Evolutionary conservation across 1,140 invertebrate species (phyloP).

Genomic region (Drosophila ercepeae): DNA sequence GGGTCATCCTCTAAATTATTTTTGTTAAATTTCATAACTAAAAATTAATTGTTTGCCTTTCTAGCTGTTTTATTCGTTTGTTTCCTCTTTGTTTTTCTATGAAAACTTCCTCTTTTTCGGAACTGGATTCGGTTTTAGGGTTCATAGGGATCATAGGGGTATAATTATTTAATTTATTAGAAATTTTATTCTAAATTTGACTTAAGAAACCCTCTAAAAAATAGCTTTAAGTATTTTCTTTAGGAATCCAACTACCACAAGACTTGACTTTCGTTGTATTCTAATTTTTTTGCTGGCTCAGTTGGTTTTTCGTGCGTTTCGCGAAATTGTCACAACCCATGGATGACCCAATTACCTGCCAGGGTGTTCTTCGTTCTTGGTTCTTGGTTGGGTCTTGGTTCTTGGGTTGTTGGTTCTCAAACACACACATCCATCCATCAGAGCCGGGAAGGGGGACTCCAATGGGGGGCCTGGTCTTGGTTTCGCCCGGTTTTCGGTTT

Average conservation of each 20-base stretch:
- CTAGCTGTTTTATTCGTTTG: too few relatives aligned
- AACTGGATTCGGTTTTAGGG: too few relatives aligned
- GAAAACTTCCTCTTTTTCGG: too few relatives aligned
- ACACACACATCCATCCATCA: conserved; percentile 9
- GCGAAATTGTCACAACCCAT: conserved; percentile 55
- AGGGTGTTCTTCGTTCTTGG: conserved; percentile 11
- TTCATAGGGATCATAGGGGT: too few relatives aligned
- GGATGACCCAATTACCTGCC: conserved; percentile 57
- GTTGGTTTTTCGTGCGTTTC: conserved; percentile 50
- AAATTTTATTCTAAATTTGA: too few relatives aligned
- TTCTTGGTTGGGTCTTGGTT: too few relatives aligned
- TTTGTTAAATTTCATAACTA: not conserved
- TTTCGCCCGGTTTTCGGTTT: conserved; percentile 41
- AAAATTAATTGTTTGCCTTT: not conserved
- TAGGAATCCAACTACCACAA: not conserved
- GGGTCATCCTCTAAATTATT: not conserved
- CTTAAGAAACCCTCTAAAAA: too few relatives aligned
- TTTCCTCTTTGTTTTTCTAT: too few relatives aligned
- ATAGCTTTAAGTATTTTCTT: too few relatives aligned
- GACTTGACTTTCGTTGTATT: not conserved
- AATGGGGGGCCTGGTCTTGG: conserved; percentile 17
- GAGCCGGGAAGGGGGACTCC: not conserved
- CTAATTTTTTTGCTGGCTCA: conserved; percentile 59
- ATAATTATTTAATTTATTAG: too few relatives aligned
- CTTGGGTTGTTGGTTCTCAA: not conserved